These are phyloP conservation scores for Brachypodius melanocephalos DNA, from an alignment of 2,113 vertebrate genomes.

Conservation along the genomic window DNA sequence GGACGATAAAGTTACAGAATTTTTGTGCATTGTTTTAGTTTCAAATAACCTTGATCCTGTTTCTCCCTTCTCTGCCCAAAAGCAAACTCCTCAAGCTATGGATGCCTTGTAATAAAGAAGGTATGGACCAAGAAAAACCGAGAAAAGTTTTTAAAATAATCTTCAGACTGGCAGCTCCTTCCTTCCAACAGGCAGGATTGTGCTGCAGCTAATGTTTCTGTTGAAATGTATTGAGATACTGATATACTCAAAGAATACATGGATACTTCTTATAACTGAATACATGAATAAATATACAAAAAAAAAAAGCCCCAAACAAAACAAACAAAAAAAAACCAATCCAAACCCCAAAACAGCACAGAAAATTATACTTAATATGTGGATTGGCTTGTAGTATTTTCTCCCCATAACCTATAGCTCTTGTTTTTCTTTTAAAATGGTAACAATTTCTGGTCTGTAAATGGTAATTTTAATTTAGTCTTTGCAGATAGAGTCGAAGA, in stretches of 20 bases:
- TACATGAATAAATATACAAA: background rate
- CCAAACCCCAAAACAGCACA: background rate
- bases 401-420: background rate
- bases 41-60: background rate
- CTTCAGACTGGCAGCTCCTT: background rate
- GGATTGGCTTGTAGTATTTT: constrained; percentile 7
- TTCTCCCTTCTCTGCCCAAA: background rate
- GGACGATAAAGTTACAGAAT: background rate
- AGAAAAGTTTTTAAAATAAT: background rate
- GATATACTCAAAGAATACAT: background rate
- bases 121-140: background rate
- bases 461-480: constrained; percentile 63
- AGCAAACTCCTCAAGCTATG: background rate
- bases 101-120: background rate
- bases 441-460: constrained; percentile 39
- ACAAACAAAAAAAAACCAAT: background rate
- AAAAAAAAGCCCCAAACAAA: background rate
- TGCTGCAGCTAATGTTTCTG: background rate
- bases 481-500: constrained; percentile 60
- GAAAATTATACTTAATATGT: background rate
- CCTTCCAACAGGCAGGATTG: background rate
- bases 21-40: background rate
- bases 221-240: background rate
- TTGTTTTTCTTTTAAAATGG: constrained; percentile 36
- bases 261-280: background rate